Conservation (phyloP, 2,797 vertebrate species). For the Hyperoplus lanceolatus region DNA sequence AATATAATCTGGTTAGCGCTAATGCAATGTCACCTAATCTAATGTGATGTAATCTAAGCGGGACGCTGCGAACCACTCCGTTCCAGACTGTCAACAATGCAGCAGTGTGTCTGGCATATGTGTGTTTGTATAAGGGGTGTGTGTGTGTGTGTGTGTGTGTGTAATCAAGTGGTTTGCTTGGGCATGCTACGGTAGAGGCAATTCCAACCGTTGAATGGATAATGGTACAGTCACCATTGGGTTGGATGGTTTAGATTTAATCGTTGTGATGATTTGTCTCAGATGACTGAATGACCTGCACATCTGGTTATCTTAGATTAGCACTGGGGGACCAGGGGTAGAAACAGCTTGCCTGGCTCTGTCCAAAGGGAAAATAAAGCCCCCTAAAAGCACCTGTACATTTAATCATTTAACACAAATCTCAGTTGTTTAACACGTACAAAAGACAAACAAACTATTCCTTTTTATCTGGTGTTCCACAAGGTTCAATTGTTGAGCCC, state of each 20-base stretch:
- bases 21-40: constrained; percentile 77
- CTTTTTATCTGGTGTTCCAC: background rate
- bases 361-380: too few species aligned
- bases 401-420: background rate
- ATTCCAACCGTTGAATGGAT: constrained; percentile 38
- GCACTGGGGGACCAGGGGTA: background rate
- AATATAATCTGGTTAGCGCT: constrained; percentile 72
- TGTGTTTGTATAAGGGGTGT: constrained; percentile 8
- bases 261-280: constrained; percentile 22
- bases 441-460: background rate
- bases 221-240: constrained; percentile 10
- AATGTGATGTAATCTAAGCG: constrained; percentile 71
- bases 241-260: constrained; percentile 24
- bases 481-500: background rate
- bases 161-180: constrained; percentile 39
- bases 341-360: too few species aligned
- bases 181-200: constrained; percentile 18
- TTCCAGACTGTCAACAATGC: constrained; percentile 51
- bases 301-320: background rate
- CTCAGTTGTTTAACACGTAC: background rate
- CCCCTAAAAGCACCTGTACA: background rate
- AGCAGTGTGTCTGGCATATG: constrained; percentile 12
- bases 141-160: constrained; percentile 18
- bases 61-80: constrained; percentile 41
- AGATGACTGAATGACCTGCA: constrained; percentile 18